These are phyloP conservation scores for Emys orbicularis DNA, from an alignment of 2,797 vertebrate species.

Conservation along the genomic window DNA sequence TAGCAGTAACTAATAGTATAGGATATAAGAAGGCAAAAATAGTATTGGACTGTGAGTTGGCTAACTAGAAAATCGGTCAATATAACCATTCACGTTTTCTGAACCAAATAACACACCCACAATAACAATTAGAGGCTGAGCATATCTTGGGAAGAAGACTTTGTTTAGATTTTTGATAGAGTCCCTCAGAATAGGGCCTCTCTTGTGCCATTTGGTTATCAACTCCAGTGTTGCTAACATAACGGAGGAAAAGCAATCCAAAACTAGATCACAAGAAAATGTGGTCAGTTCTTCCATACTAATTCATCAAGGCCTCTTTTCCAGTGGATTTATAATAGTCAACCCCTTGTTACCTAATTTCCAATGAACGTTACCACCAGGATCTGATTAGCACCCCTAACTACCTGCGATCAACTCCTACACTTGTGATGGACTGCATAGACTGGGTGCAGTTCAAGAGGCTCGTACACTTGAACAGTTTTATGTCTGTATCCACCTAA, in stretches of 20 bases:
- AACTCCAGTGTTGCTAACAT: no score
- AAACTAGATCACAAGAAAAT: not conserved
- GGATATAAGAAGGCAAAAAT: not conserved
- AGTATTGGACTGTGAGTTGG: not conserved
- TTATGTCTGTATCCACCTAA: not conserved
- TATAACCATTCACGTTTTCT: not conserved
- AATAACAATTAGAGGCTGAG: no score
- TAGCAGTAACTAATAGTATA: not conserved
- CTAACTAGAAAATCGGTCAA: not conserved
- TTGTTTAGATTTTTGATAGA: not conserved
- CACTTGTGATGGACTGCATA: not conserved
- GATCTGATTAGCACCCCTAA: not conserved
- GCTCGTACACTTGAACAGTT: not conserved
- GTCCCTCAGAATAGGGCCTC: not conserved
- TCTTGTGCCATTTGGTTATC: not conserved
- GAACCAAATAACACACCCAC: not conserved
- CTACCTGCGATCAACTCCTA: not conserved
- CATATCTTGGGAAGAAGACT: no score
- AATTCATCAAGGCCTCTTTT: not conserved
- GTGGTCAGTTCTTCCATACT: not conserved
- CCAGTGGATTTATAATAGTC: not conserved
- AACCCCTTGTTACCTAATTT: not conserved
- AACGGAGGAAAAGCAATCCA: not conserved
- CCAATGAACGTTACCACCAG: not conserved
- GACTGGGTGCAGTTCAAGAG: not conserved